phyloP scores from a whole-genome alignment of 2,113 vertebrate species.

The Malurus elegans region DNA sequence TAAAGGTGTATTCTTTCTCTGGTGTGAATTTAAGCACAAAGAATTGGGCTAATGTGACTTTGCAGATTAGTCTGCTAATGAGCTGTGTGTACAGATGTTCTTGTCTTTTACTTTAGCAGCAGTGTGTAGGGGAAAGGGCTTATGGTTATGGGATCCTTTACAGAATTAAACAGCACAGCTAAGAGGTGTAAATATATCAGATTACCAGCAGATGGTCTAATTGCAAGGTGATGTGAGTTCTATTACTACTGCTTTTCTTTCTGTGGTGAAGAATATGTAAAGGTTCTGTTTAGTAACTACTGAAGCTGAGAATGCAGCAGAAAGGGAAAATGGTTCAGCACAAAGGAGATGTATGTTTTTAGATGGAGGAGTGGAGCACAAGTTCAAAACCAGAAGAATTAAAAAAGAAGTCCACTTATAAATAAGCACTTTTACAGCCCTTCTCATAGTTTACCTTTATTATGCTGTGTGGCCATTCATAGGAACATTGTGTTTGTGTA shows the following conservation, averaged over 20 bases:
- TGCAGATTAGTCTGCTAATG: neutral
- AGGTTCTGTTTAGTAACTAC: neutral
- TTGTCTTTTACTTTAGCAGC: neutral
- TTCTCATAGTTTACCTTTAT: neutral
- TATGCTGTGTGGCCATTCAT: neutral
- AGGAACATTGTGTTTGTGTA: neutral
- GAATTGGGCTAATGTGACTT: neutral
- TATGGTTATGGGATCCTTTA: neutral
- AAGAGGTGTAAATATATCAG: neutral
- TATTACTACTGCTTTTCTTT: neutral
- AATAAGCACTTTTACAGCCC: neutral
- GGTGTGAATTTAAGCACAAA: neutral
- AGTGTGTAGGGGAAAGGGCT: neutral
- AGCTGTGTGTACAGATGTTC: neutral
- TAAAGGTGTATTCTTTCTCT: neutral
- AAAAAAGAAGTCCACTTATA: neutral
- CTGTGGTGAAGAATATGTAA: neutral
- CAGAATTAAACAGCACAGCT: neutral
- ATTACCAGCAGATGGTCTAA: constrained; percentile 38
- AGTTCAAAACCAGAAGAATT: neutral
- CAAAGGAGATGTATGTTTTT: neutral
- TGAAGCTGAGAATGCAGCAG: neutral
- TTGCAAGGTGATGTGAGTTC: neutral
- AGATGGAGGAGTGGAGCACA: neutral
- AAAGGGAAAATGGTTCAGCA: neutral